phyloP scores from a whole-genome alignment of 2,113 vertebrate genomes.

The Bubo bubo region DNA sequence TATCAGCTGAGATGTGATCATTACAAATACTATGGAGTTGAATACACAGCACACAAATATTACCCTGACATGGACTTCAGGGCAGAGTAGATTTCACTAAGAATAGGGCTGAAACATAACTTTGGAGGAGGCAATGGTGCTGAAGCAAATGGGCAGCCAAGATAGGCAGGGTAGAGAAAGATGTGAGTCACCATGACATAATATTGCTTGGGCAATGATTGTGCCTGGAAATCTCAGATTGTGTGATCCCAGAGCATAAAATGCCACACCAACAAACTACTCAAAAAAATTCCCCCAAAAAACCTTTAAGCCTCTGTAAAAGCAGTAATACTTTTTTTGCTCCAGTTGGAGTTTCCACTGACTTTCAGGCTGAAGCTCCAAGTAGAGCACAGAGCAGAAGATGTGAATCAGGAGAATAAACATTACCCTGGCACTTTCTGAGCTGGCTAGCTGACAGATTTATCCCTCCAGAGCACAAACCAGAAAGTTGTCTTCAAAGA shows the following conservation, averaged over 20 bases:
- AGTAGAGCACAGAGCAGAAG: neutral
- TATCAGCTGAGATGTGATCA: neutral
- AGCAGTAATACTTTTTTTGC: neutral
- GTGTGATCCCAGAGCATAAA: neutral
- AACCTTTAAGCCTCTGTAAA: neutral
- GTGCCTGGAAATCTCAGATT: neutral
- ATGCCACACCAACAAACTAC: neutral
- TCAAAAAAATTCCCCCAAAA: neutral
- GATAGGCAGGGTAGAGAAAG: neutral
- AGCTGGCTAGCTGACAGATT: neutral
- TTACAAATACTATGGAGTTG: neutral
- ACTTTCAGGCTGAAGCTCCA: neutral
- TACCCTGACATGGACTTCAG: neutral
- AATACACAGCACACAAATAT: neutral
- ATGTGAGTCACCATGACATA: neutral
- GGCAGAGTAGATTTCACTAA: neutral
- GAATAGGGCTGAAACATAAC: neutral
- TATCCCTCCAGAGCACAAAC: neutral
- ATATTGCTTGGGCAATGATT: neutral
- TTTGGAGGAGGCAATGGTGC: neutral
- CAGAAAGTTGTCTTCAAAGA: neutral
- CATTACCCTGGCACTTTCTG: neutral
- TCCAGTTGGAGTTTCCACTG: neutral
- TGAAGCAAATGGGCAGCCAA: neutral
- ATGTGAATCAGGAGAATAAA: neutral